Base-by-base conservation (phyloP, 2,797 vertebrate species). In the Lacerta agilis region DNA sequence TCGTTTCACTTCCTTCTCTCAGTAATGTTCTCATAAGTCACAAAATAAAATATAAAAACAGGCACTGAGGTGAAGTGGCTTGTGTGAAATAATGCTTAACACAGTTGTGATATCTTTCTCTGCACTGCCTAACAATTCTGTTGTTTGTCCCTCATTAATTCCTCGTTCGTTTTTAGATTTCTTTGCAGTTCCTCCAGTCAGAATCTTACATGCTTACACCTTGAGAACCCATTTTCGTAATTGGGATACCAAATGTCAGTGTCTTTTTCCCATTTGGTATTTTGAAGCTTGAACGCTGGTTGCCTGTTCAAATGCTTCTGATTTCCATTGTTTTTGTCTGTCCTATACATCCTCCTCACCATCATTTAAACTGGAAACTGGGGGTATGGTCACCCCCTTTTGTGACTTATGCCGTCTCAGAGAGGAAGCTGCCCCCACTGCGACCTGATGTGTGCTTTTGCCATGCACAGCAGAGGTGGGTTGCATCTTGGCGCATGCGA, bases 121-220 rank as follows among this genome's bases (percentile, higher is more conserved):
- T 76, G 55, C 25, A 38, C 33, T 25, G 8, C 20, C 69, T 45
- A 73, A 81, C 4, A 61, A 75, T 64, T 75, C 41, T 79, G 27
- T 10, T 4, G 6, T 0, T 0, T 67, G 25, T 88, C 49, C 49
- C 49, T 55, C 13, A 29, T 41, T 43, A 23, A 75, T 94, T 91
- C 41, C 3, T 91, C 83, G 11, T 66, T 66, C 64, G 87, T 36
- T 41, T 72, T 86, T 88, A 82, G 18, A 61, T 79, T 79, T 76
- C 87, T 23, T 43, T 79, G 45, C 18, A 5, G 36, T 5, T 33
- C 86, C 76, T 87, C 13, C 86, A 45, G 43, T 38, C 11, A 8
- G 33, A 83, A 29, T 69, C 45, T 38, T 72, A 11, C 38, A 55
- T 55, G 23, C 41, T 29, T 45, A 43, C 27, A 27, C 41, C 41